phyloP scores from a whole-genome alignment of 2,888 invertebrate species.

The Ochropacha duplaris region DNA sequence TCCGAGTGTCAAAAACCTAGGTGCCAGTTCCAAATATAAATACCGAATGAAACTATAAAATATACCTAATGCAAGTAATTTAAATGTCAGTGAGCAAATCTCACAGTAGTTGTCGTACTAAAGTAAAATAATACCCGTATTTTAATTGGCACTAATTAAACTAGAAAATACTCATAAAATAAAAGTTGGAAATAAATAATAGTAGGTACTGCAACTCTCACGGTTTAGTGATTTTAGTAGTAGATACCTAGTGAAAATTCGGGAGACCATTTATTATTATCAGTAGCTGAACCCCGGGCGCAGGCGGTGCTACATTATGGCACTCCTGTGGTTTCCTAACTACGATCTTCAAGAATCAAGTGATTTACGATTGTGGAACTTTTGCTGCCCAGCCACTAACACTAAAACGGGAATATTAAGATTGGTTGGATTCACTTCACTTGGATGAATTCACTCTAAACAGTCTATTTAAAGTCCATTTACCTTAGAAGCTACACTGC shows the following conservation, averaged over 20 bases:
- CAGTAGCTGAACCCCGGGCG: constrained; percentile 40
- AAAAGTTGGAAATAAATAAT: background rate
- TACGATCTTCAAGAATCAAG: constrained; percentile 50
- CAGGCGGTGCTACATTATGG: constrained; percentile 48
- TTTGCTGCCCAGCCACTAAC: constrained; percentile 41
- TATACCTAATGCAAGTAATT: too few relatives aligned
- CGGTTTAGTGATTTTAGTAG: constrained; percentile 39
- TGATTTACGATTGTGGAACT: constrained; percentile 54
- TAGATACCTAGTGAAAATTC: constrained; percentile 48
- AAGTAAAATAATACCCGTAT: background rate
- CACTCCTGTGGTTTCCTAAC: constrained; percentile 60
- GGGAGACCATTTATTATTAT: constrained; percentile 58
- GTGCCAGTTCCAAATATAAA: too few relatives aligned
- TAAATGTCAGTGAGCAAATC: too few relatives aligned
- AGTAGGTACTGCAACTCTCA: constrained; percentile 1
- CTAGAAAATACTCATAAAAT: background rate
- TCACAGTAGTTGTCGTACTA: background rate
- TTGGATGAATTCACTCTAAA: constrained; percentile 5
- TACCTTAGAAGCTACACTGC: background rate
- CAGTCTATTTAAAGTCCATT: background rate
- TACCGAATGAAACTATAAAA: too few relatives aligned
- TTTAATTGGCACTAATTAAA: background rate
- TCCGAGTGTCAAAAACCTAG: too few relatives aligned
- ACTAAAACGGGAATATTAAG: constrained; percentile 47
- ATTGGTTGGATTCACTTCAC: constrained; percentile 35